Conservation (phyloP, 2,888 invertebrate genomes). For the Petrolisthes cinctipes region DNA sequence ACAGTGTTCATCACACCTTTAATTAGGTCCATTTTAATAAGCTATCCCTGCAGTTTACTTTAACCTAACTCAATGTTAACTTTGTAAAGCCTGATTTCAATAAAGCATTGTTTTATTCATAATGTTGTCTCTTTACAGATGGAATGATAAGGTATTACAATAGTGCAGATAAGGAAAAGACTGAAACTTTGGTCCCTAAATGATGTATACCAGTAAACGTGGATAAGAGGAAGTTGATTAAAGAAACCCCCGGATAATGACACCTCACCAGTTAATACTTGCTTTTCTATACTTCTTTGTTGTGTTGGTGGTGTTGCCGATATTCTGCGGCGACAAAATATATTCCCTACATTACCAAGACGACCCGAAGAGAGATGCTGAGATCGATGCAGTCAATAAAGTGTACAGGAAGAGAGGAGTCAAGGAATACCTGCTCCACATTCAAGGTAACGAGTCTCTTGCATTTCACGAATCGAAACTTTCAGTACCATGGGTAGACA, state of each 20-base stretch:
- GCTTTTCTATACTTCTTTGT: slow-evolving; percentile 51
- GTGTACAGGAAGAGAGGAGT: slow-evolving; percentile 24
- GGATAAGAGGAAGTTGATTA: background rate
- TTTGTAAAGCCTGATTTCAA: too few relatives aligned
- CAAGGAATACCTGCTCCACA: slow-evolving; percentile 29
- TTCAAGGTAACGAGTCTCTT: slow-evolving; percentile 7
- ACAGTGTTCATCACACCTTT: too few relatives aligned
- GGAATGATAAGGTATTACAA: background rate
- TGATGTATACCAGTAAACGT: background rate
- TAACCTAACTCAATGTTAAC: too few relatives aligned
- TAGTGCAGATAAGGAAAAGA: background rate
- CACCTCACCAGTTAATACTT: slow-evolving; percentile 28
- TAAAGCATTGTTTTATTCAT: background rate
- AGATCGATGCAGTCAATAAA: slow-evolving; percentile 37
- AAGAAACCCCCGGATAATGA: slow-evolving; percentile 26
- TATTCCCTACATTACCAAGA: slow-evolving; percentile 51
- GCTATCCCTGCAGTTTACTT: too few relatives aligned
- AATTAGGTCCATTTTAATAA: too few relatives aligned
- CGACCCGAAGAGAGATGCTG: background rate
- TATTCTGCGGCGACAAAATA: slow-evolving; percentile 43
- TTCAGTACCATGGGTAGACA: slow-evolving; percentile 22
- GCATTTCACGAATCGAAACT: slow-evolving; percentile 28
- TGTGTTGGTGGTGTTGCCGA: slow-evolving; percentile 42
- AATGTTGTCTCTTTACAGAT: slow-evolving; percentile 7
- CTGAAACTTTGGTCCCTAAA: background rate